Evolutionary conservation across 1,140 invertebrate species (phyloP), one percentile per base, ranked within the genome.

Genomic region (Leptoteleia sp.): DNA sequence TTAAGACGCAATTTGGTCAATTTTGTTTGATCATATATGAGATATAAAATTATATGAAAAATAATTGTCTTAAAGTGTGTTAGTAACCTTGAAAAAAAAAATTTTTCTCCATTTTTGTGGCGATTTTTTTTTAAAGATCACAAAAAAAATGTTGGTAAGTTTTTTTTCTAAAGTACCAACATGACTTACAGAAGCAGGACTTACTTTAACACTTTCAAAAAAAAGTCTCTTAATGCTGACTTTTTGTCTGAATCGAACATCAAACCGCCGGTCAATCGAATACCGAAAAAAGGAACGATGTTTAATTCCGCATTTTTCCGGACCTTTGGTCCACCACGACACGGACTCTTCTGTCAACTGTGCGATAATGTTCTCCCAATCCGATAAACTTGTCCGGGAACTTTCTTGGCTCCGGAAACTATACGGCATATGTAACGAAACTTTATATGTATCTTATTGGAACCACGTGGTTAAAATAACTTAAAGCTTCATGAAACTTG

Each of bases 401-500:
- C 19, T 76, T 76, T 76, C 62, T 76, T 76, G 71, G 54, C 61
- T 75, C 27, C 7, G n/a, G 43, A 43, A 57, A 61, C 61, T 61
- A 33, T 67, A 52, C 16, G 64, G 55, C 72, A 68, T 67, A 47
- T 76, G 64, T 76, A 62, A 61, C 62, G 12, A 19, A 68, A 76
- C 55, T 68, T 76, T 54, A 68, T 68, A 76, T 76, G 64, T 76
- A 68, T 68, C 72, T 76, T 76, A 76, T 67, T 76, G 61, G 31
- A 67, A 45, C 38, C 71, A 67, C 71, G 54, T 61, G 62, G 62
- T 76, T 76, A 61, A 76, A 76, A 76, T 76, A 76, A 76, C 61
- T 75, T 59, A 42, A 59, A 47, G 68, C 57, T 72, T 55, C 57
- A 62, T 45, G 57, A 47, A 72, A 75, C 52, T 75, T 42, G 61